Conservation (phyloP, 2,797 vertebrate genomes). For the Chaetophractus vellerosus region DNA sequence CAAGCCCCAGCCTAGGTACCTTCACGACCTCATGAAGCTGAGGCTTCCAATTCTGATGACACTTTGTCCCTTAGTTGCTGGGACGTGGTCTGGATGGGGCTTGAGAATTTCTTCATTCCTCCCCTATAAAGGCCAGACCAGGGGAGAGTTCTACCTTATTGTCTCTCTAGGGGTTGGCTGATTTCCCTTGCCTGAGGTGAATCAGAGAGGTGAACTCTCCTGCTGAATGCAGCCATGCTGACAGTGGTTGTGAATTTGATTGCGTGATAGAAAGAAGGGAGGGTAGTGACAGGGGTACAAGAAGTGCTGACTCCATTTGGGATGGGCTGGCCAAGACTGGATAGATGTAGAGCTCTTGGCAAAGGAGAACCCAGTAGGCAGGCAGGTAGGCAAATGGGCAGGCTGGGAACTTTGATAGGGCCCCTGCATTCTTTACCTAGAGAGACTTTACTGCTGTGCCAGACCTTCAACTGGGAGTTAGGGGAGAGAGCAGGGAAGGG, state of each 20-base stretch:
- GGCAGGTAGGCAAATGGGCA: not conserved
- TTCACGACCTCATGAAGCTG: not conserved
- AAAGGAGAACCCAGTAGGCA: not conserved
- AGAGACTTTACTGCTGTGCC: not conserved
- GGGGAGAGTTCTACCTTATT: slow-evolving; percentile 20
- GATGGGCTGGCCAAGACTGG: not conserved
- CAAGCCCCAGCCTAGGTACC: not conserved
- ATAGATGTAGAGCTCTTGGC: not conserved
- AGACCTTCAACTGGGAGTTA: slow-evolving; percentile 22
- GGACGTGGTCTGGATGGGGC: not conserved
- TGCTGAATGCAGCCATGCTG: not conserved
- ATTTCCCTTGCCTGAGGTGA: not conserved
- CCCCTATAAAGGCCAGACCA: slow-evolving; percentile 17
- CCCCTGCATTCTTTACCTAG: not conserved
- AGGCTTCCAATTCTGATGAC: not conserved
- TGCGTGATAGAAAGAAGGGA: not conserved
- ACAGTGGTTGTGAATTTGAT: not conserved
- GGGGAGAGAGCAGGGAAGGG: not conserved
- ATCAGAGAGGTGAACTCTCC: not conserved
- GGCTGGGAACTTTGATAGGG: not conserved
- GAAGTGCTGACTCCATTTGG: not conserved
- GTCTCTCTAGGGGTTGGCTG: slow-evolving; percentile 6
- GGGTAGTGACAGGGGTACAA: not conserved
- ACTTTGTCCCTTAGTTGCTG: not conserved
- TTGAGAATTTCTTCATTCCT: not conserved